phyloP scores from a whole-genome alignment of 2,113 vertebrate species.

The Raphicerus campestris region DNA sequence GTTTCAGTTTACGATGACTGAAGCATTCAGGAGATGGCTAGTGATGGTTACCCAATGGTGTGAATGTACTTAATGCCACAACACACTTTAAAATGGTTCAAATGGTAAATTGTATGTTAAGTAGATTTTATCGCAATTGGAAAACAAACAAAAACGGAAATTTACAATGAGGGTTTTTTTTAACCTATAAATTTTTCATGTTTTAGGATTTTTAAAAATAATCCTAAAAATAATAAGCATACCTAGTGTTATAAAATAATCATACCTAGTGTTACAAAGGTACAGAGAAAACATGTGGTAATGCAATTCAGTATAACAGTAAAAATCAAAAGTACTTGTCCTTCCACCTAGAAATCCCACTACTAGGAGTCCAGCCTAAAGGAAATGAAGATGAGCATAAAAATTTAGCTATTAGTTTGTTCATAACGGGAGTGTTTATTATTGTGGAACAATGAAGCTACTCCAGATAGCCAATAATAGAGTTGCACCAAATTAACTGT shows the following conservation, averaged over 20 bases:
- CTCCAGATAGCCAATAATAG: neutral
- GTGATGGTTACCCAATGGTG: neutral
- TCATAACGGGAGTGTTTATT: neutral
- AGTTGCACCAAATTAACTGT: neutral
- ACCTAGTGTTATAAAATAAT: neutral
- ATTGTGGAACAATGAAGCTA: neutral
- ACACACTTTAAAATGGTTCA: neutral
- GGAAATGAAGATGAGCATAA: neutral
- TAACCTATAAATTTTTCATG: neutral
- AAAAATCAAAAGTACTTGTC: neutral
- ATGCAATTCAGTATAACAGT: neutral
- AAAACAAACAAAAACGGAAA: neutral
- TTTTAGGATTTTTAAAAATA: neutral
- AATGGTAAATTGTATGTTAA: neutral
- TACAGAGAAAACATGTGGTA: neutral
- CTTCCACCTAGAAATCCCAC: neutral
- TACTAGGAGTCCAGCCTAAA: neutral
- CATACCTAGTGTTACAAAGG: neutral
- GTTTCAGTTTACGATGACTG: neutral
- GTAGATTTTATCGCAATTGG: neutral
- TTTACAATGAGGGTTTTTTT: neutral
- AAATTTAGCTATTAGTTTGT: neutral
- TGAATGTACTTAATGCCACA: neutral
- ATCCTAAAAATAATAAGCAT: neutral
- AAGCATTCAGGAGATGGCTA: neutral